These are phyloP conservation scores for Meiosimyza platycephala DNA, from an alignment of 2,888 invertebrate genomes.

Conservation along the genomic window DNA sequence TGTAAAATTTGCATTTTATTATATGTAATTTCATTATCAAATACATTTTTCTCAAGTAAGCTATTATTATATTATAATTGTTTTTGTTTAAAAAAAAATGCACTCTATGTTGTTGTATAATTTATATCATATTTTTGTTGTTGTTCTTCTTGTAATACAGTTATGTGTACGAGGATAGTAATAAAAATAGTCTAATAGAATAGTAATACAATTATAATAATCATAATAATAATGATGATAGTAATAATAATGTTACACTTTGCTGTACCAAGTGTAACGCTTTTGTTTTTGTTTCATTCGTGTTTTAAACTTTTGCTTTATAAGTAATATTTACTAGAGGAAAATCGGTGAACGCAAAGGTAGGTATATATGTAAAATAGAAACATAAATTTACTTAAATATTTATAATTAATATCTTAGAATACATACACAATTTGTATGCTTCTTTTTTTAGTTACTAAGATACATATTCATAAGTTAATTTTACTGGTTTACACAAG, in stretches of 20 bases:
- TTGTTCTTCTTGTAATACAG: constrained; percentile 17
- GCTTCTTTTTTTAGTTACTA: constrained; percentile 20
- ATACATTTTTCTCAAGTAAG: constrained; percentile 30
- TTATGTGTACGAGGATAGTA: constrained; percentile 22
- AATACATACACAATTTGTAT: constrained; percentile 21
- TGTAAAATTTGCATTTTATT: no score
- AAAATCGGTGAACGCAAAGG: constrained; percentile 22
- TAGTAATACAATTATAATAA: constrained; percentile 23
- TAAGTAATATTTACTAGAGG: no score
- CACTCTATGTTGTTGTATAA: constrained; percentile 22
- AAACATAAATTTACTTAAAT: constrained; percentile 5
- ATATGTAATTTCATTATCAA: constrained; percentile 26
- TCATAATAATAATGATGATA: neutral
- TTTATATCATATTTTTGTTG: constrained; percentile 16
- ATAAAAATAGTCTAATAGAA: constrained; percentile 30
- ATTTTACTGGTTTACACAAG: neutral
- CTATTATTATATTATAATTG: constrained; percentile 14
- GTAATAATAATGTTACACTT: neutral
- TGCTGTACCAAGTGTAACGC: neutral
- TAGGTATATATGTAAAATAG: constrained; percentile 27
- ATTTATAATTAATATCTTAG: constrained; percentile 25
- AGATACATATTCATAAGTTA: constrained; percentile 22
- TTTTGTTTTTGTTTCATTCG: no score
- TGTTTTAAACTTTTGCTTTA: neutral
- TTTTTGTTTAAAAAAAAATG: constrained; percentile 23